Evolutionary conservation across 2,888 invertebrate genomes (phyloP).

Genomic region (Zygogramma bicolorata): DNA sequence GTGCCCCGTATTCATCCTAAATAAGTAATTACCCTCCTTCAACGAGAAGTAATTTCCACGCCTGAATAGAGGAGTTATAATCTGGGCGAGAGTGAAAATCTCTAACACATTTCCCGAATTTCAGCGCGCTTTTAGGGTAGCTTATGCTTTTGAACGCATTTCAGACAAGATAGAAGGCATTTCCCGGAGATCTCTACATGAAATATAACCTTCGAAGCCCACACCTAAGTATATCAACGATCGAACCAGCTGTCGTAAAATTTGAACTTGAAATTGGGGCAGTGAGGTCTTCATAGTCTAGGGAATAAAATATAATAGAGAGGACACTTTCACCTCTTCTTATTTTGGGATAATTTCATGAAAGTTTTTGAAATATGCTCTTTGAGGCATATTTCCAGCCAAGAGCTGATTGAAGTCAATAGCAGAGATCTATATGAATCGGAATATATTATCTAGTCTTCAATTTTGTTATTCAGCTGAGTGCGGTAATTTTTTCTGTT

Average conservation of each 20-base stretch:
- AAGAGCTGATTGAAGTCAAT: no score
- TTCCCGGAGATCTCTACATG: conserved; percentile 38
- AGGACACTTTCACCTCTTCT: no score
- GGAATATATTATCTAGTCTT: no score
- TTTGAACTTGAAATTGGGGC: neutral
- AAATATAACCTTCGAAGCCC: conserved; percentile 46
- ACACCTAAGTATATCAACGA: conserved; percentile 36
- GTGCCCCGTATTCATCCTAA: conserved; percentile 1
- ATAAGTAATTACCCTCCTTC: conserved; percentile 30
- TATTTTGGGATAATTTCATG: no score
- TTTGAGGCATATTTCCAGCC: no score
- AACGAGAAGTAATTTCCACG: conserved; percentile 29
- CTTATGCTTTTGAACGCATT: conserved; percentile 41
- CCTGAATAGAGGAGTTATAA: conserved; percentile 32
- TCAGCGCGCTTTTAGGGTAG: conserved; percentile 36
- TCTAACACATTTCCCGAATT: conserved; percentile 42
- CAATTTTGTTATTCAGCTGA: no score
- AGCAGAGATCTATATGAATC: no score
- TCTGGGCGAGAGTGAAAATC: conserved; percentile 35
- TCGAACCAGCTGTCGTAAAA: conserved; percentile 30
- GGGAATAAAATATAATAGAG: neutral
- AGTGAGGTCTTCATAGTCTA: neutral
- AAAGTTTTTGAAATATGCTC: no score
- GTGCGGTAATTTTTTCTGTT: no score
- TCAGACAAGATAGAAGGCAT: conserved; percentile 41